Percentiles rank a stretch among this genome's conserved stretches.
Conservation (phyloP, 1,140 invertebrate species). For the Riptortus pedestris region DNA sequence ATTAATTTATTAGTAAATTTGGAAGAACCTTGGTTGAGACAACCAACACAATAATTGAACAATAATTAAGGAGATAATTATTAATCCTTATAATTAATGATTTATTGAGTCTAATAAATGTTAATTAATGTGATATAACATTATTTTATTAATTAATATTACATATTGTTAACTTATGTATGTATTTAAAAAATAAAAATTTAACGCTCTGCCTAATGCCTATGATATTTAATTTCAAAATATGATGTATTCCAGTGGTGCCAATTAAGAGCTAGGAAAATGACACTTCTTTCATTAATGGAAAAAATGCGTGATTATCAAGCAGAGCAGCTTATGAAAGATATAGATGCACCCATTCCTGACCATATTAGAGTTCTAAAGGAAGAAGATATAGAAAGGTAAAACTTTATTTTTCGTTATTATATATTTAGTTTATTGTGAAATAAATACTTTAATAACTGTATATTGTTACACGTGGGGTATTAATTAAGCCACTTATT, state of each 20-base stretch:
- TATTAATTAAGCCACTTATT: neutral
- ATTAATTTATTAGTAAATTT: too few species aligned
- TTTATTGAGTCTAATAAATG: too few species aligned
- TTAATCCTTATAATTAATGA: too few species aligned
- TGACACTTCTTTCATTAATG: conserved; percentile 69
- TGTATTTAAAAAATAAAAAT: too few species aligned
- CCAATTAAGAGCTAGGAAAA: conserved; percentile 76
- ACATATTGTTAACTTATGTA: too few species aligned
- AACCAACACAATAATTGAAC: too few species aligned
- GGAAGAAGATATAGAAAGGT: conserved; percentile 77
- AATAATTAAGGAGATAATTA: too few species aligned
- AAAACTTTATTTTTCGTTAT: conserved; percentile 12
- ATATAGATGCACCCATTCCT: conserved; percentile 71
- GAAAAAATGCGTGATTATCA: conserved; percentile 90
- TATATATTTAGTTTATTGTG: conserved; percentile 11
- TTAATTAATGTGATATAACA: too few species aligned
- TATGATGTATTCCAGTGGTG: conserved; percentile 58
- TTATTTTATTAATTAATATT: too few species aligned
- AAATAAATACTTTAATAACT: neutral
- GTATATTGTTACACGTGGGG: neutral
- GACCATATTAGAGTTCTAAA: conserved; percentile 71
- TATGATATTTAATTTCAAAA: too few species aligned
- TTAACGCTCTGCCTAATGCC: too few species aligned
- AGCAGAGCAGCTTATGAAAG: conserved; percentile 68
- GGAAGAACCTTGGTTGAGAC: too few species aligned